Evolutionary conservation across 2,113 vertebrate genomes (phyloP).

Genomic region (Nibea albiflora): DNA sequence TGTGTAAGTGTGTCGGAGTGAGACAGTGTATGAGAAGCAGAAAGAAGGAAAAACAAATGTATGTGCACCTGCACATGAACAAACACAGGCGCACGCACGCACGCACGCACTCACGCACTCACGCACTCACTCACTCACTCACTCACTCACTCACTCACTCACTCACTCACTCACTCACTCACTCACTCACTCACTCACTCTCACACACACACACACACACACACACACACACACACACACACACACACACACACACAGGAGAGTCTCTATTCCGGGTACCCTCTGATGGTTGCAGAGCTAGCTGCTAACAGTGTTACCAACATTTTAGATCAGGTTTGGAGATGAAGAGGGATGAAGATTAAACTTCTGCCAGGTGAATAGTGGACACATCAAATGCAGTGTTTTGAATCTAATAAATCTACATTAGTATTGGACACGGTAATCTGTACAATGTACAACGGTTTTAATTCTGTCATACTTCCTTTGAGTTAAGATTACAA

Average conservation of each 20-base stretch:
- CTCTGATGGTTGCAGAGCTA: neutral
- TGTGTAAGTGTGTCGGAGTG: constrained; percentile 37
- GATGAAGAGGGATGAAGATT: neutral
- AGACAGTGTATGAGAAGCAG: constrained; percentile 11
- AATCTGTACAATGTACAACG: neutral
- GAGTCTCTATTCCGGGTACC: neutral
- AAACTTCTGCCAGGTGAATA: neutral
- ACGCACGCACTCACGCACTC: neutral
- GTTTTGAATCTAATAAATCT: constrained; percentile 1
- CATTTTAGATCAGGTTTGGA: neutral
- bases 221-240: too few species aligned
- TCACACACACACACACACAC: neutral
- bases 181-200: too few species aligned
- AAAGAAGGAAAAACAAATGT: constrained; percentile 19
- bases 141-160: too few species aligned
- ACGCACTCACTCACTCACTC: too few species aligned
- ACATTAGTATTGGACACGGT: neutral
- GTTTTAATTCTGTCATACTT: neutral
- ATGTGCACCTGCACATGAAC: neutral
- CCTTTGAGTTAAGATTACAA: constrained; percentile 1
- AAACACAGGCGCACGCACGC: neutral
- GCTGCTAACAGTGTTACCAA: neutral
- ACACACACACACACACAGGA: neutral
- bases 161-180: too few species aligned
- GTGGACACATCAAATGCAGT: neutral